Base-by-base conservation (phyloP, 1,140 invertebrate genomes). In the Drosophila yakuba region DNA sequence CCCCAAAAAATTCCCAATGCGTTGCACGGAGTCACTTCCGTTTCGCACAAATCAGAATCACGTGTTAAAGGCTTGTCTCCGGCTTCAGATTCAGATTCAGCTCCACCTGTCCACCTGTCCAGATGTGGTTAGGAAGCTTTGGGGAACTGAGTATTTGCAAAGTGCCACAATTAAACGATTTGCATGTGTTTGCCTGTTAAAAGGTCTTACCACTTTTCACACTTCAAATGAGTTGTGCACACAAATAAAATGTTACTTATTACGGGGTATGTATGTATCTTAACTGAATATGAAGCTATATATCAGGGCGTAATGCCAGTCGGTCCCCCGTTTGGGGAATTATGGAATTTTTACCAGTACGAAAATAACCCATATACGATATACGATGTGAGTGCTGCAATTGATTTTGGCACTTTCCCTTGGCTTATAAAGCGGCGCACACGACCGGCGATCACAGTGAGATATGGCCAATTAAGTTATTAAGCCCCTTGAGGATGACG, bases 81-180 rank as follows among this genome's bases (percentile, higher is more conserved):
- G 36, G 58, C 45, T 45, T 32, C 63, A 62, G 50, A 55, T 44
- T 64, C 20, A 20, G 20, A 1, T 20, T 1, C 20, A 20, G 20
- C 20, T 17, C 17, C 17, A 20, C 1, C 20, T 20, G 20, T 2
- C 25, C 73, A 61, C 59, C 57, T 51, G 59, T 47, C 76, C 82
- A 75, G 78, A 56, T 85, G 60, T 56, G 58, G 64, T 84, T 84
- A 60, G 73, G 73, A 77, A 80, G 68, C 56, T 54, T 72, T 52
- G 54, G 36, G 48, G 48, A 61, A 67, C n/a, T 38, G 59, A 68
- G 73, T 84, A 84, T 76, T 68, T 48, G 69, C 56, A 64, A 76
- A 84, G 64, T 79, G 80, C 61, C 55, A 76, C 73, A 84, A 84
- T 80, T 84, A 84, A 84, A 68, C 60, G 47, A 52, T 75, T 32